Evolutionary conservation across 2,797 vertebrate genomes (phyloP), one percentile per base, ranked within the genome.

Genomic region (Cyprinella venusta): DNA sequence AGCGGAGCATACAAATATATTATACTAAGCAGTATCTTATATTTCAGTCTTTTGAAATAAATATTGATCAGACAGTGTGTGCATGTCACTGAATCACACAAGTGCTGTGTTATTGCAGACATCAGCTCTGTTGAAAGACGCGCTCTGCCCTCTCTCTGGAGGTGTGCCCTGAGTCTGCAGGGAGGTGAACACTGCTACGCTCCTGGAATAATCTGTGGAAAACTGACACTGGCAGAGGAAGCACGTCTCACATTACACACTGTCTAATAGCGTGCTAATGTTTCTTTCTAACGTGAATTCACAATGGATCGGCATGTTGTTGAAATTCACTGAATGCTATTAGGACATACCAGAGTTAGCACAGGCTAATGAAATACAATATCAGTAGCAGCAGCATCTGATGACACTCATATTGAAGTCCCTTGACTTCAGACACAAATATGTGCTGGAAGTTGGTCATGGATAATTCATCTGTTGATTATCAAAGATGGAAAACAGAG

Each of bases 121-220:
- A 89, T 93, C 92, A 92, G 91, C 91, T 89, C 88, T 88, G 90
- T 89, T 89, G 89, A 88, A 80, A 89, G 88, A 90, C 86, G 87
- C 85, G 84, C 86, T 88, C 65, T 90, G 88, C 86, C 87, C 90
- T 90, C 63, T 90, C 69, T 76, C 78, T 79, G 67, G 88, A 78
- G 75, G 50, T 54, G 63, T 63, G 80, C 85, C 65, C 85, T 72
- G 84, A 83, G 71, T 83, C 54, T 77, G 83, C 82, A 75, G 80
- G 80, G 77, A 74, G 50, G 69, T 79, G 87, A 84, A 82, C 21
- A 76, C 40, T 59, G 76, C 75, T 87, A 89, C 76, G 67, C 76
- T 88, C 76, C 76, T 85, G 18, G 81, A 86, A 88, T 86, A 89
- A 90, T 80, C 78, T 81, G 84, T 82, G 80, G 88, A 86, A 80